Percentiles rank a stretch among this genome's conserved stretches.
Evolutionary conservation across 1,140 invertebrate genomes (phyloP).

Genomic region (Chironomus tepperi): DNA sequence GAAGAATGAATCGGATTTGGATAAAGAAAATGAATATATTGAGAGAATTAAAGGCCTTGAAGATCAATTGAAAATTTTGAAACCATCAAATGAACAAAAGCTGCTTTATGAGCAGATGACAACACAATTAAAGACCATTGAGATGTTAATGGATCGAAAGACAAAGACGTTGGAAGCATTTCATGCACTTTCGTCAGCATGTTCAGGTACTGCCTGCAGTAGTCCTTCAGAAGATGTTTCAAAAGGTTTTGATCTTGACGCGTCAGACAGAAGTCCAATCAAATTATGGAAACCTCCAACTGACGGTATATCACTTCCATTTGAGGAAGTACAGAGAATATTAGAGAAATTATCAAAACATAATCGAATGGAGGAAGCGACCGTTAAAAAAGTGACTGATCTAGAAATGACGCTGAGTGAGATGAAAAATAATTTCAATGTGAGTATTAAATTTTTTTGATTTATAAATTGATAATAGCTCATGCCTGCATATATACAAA

Average conservation of each 20-base stretch:
- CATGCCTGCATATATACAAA: too few species aligned
- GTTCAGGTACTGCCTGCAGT: constrained; percentile 47
- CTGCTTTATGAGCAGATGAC: constrained; percentile 33
- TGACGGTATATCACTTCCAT: constrained; percentile 39
- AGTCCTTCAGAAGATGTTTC: constrained; percentile 73
- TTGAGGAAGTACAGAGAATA: constrained; percentile 49
- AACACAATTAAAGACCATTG: constrained; percentile 46
- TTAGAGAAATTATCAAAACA: constrained; percentile 58
- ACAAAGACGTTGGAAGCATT: constrained; percentile 58
- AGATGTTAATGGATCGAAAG: constrained; percentile 51
- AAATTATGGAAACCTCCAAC: constrained; percentile 26
- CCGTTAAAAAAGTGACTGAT: constrained; percentile 61
- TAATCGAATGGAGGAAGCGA: constrained; percentile 60
- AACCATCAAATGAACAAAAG: constrained; percentile 45
- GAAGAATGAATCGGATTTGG: constrained; percentile 44
- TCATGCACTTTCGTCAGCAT: constrained; percentile 46
- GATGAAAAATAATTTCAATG: constrained; percentile 49
- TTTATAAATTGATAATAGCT: too few species aligned
- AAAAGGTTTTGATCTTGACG: constrained; percentile 31
- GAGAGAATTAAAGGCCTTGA: constrained; percentile 46
- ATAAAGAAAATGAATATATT: constrained; percentile 43
- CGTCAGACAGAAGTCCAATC: not conserved
- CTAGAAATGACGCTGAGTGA: constrained; percentile 58
- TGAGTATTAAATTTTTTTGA: constrained; percentile 35
- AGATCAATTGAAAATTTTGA: constrained; percentile 48